Conservation (phyloP, 2,113 vertebrate species). For the Marmota monax region DNA sequence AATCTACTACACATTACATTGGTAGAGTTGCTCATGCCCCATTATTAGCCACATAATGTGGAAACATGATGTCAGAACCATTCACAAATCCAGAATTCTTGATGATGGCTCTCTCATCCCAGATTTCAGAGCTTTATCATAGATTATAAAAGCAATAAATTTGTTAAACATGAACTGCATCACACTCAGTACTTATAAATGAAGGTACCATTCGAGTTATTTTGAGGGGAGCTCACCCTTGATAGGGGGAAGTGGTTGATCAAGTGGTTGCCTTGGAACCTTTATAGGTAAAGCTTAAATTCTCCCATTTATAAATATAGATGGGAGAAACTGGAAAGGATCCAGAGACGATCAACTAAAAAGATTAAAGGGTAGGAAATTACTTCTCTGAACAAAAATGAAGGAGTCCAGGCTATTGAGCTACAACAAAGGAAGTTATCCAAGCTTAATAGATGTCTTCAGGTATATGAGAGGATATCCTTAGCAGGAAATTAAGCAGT, state of each 20-base stretch:
- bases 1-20: neutral
- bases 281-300: conserved; percentile 42
- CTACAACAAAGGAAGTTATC: conserved; percentile 66
- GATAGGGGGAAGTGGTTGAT: neutral
- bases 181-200: neutral
- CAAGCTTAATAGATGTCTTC: conserved; percentile 63
- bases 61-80: neutral
- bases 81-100: conserved; percentile 49
- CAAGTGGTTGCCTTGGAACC: conserved; percentile 5
- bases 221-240: neutral
- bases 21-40: neutral
- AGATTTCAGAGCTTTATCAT: neutral
- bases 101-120: neutral
- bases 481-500: conserved; percentile 66
- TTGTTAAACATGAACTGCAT: neutral
- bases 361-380: conserved; percentile 68
- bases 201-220: neutral
- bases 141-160: neutral
- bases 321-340: conserved; percentile 19
- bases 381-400: conserved; percentile 53
- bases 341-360: conserved; percentile 43
- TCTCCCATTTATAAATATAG: conserved; percentile 45
- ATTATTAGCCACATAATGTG: neutral
- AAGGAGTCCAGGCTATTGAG: conserved; percentile 43
- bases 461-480: conserved; percentile 50